These are phyloP conservation scores for Margaritifera margaritifera DNA, from an alignment of 2,888 invertebrate species.

Conservation along the genomic window DNA sequence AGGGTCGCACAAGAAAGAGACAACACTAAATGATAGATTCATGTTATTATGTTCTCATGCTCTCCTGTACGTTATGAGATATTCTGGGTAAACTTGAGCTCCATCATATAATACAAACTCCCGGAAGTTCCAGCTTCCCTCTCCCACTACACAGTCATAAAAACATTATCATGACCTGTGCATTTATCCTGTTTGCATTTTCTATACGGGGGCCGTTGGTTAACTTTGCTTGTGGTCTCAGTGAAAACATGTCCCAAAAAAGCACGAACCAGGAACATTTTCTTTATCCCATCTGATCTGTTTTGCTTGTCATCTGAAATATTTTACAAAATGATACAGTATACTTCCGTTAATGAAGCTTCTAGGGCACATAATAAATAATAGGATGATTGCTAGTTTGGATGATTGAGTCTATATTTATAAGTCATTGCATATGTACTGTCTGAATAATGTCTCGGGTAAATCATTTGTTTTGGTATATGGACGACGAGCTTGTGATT, in stretches of 20 bases:
- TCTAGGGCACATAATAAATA: no score
- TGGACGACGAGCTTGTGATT: no score
- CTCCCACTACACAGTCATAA: constrained; percentile 42
- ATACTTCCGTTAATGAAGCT: no score
- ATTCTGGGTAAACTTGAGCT: constrained; percentile 51
- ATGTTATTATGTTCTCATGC: background rate
- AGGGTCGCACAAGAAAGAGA: no score
- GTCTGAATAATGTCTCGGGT: no score
- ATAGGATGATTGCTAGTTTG: no score
- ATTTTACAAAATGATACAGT: no score
- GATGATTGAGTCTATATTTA: no score
- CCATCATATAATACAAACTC: constrained; percentile 53
- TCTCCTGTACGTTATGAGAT: constrained; percentile 42
- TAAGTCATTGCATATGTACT: no score
- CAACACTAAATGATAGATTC: no score
- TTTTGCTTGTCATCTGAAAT: constrained; percentile 33
- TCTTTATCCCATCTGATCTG: constrained; percentile 25
- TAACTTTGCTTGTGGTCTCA: constrained; percentile 12
- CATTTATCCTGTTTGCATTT: constrained; percentile 34
- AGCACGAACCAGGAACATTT: constrained; percentile 43
- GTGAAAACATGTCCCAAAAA: constrained; percentile 39
- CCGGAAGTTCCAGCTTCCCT: constrained; percentile 43
- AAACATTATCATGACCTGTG: constrained; percentile 22
- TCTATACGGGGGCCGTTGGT: constrained; percentile 36
- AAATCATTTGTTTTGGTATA: no score